These are phyloP conservation scores for Alca torda DNA, from an alignment of 2,797 vertebrate genomes.

Conservation along the genomic window DNA sequence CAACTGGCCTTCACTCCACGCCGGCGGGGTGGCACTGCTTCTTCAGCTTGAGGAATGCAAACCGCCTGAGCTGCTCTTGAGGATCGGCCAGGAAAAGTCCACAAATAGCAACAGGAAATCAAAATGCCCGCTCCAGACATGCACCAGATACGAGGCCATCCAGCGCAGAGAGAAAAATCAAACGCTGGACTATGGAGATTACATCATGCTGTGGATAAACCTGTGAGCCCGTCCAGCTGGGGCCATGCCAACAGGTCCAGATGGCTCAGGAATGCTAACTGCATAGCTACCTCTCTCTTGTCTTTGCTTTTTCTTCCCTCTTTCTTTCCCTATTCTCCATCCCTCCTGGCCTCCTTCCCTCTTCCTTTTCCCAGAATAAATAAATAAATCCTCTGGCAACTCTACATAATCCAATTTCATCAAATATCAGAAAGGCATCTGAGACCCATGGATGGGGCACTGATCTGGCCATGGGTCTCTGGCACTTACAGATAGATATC, in stretches of 20 bases:
- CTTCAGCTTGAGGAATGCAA: conserved; percentile 48
- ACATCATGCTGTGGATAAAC: conserved; percentile 74
- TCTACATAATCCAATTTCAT: background rate
- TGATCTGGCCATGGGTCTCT: background rate
- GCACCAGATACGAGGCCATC: conserved; percentile 38
- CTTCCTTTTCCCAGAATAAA: conserved; percentile 1
- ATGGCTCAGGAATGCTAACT: conserved; percentile 78
- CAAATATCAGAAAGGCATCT: background rate
- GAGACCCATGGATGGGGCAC: background rate
- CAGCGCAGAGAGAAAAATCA: conserved; percentile 46
- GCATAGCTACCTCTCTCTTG: conserved; percentile 71
- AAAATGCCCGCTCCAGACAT: conserved; percentile 64
- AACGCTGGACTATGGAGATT: conserved; percentile 45
- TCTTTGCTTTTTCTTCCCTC: conserved; percentile 46
- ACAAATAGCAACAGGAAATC: conserved; percentile 70
- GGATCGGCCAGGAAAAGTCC: conserved; percentile 51
- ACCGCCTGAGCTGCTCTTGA: conserved; percentile 1
- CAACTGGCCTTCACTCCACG: background rate
- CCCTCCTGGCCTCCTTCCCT: background rate
- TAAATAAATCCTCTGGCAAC: conserved; percentile 19
- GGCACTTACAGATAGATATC: background rate
- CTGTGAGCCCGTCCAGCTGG: conserved; percentile 71
- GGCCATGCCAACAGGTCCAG: conserved; percentile 74
- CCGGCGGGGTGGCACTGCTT: background rate
- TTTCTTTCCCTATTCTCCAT: conserved; percentile 4